Evolutionary conservation across 1,140 invertebrate species (phyloP).

Genomic region (Eulimnadia texana): DNA sequence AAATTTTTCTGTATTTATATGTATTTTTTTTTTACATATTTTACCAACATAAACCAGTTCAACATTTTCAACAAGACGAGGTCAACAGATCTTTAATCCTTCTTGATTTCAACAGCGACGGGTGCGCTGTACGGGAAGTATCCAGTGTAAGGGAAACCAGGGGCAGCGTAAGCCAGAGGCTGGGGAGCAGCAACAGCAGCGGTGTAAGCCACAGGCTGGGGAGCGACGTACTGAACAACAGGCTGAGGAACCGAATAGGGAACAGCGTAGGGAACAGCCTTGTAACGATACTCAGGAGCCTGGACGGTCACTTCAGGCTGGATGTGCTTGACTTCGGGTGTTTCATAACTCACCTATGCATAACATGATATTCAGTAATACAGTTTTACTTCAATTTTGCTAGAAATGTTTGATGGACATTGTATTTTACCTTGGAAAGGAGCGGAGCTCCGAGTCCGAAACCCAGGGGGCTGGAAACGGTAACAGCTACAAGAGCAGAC

Average conservation of each 20-base stretch:
- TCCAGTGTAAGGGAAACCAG: neutral
- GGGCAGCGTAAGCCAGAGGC: neutral
- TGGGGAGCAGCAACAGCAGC: neutral
- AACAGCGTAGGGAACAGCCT: conserved; percentile 1
- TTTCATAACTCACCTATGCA: conserved; percentile 1
- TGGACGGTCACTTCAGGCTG: neutral
- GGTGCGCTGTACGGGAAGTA: neutral
- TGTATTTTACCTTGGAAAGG: neutral
- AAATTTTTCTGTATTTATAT: too few species aligned
- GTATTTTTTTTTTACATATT: too few species aligned
- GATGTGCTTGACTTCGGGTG: conserved; percentile 3
- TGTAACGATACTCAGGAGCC: conserved; percentile 8
- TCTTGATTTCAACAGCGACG: neutral
- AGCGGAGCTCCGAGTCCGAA: neutral
- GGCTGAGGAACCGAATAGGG: conserved; percentile 1
- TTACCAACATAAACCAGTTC: too few species aligned
- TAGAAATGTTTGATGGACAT: neutral
- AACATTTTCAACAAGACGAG: too few species aligned
- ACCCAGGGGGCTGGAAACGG: neutral
- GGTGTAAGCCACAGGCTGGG: neutral
- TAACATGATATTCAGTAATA: neutral
- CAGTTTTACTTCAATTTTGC: too few species aligned
- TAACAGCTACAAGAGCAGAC: neutral
- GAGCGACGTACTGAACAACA: neutral
- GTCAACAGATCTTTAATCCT: neutral